phyloP scores from a whole-genome alignment of 1,140 invertebrate genomes.

The Drosophila parvula region DNA sequence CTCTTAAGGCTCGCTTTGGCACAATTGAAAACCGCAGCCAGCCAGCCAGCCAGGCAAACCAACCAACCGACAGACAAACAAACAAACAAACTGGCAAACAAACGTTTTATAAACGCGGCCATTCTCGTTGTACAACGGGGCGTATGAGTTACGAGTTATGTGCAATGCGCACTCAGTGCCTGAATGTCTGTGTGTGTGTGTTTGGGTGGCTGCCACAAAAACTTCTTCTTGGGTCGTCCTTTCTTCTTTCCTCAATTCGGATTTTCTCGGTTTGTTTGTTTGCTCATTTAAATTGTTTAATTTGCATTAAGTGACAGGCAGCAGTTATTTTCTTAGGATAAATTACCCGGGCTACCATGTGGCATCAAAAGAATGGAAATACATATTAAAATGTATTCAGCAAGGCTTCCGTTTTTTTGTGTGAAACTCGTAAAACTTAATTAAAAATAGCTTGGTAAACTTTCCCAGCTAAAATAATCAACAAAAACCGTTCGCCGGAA shows the following conservation, averaged over 20 bases:
- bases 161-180: slow-evolving; percentile 55
- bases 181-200: slow-evolving; percentile 10
- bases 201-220: slow-evolving; percentile 24
- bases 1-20: slow-evolving; percentile 46
- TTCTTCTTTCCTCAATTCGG: slow-evolving; percentile 41
- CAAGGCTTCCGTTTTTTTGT: neutral
- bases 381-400: slow-evolving; percentile 3
- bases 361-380: slow-evolving; percentile 20
- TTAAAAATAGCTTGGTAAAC: slow-evolving; percentile 13
- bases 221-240: slow-evolving; percentile 31
- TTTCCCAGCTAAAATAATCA: neutral
- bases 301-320: slow-evolving; percentile 72
- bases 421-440: slow-evolving; percentile 17
- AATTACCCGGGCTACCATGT: slow-evolving; percentile 9
- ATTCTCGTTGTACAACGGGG: slow-evolving; percentile 40
- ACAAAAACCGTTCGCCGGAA: neutral
- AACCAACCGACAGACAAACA: slow-evolving; percentile 23
- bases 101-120: slow-evolving; percentile 56
- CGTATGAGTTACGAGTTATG: slow-evolving; percentile 78
- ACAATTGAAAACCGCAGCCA: slow-evolving; percentile 67
- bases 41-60: slow-evolving; percentile 13
- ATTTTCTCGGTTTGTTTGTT: slow-evolving; percentile 63
- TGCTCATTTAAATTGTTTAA: slow-evolving; percentile 79
- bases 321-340: slow-evolving; percentile 39
- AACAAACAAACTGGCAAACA: slow-evolving; percentile 37